Conservation (phyloP, 1,140 invertebrate species). For the Eulimnadia texana region DNA sequence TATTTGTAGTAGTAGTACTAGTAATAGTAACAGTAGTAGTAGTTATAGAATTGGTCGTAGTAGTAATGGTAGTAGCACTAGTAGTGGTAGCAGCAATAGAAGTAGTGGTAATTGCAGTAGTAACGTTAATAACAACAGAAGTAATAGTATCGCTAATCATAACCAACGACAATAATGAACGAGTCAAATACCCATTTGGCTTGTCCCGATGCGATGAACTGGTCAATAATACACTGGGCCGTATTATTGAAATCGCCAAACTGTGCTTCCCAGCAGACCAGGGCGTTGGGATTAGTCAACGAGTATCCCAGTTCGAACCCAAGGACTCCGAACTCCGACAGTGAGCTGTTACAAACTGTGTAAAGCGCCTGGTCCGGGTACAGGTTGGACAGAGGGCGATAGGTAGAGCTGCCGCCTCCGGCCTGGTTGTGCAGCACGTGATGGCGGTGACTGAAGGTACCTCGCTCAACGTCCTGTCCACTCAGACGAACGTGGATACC, state of each 20-base stretch:
- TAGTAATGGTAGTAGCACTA: too few relatives aligned
- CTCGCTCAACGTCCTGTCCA: slow-evolving; percentile 96
- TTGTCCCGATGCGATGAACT: slow-evolving; percentile 93
- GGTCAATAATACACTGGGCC: slow-evolving; percentile 99
- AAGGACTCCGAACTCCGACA: slow-evolving; percentile 85
- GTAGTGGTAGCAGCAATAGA: too few relatives aligned
- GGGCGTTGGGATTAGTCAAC: slow-evolving; percentile 94
- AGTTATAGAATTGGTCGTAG: too few relatives aligned
- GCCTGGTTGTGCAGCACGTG: slow-evolving; percentile 94
- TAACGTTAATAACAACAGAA: too few relatives aligned
- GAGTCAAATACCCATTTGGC: slow-evolving; percentile 80
- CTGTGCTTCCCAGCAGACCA: slow-evolving; percentile 98
- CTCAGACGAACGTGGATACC: slow-evolving; percentile 86
- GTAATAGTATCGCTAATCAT: too few relatives aligned
- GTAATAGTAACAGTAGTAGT: not conserved
- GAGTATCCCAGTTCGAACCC: slow-evolving; percentile 94
- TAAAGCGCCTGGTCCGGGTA: slow-evolving; percentile 91
- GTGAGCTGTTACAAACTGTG: slow-evolving; percentile 90
- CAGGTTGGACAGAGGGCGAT: slow-evolving; percentile 71
- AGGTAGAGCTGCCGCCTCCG: slow-evolving; percentile 86
- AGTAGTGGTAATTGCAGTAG: too few relatives aligned
- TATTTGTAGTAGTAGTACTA: too few relatives aligned
- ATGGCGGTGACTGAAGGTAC: slow-evolving; percentile 84
- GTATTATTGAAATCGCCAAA: slow-evolving; percentile 99
- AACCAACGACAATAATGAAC: too few relatives aligned